A percentile compares a stretch with the other conserved stretches of the same genome.
Conservation (phyloP, 2,113 vertebrate species). For the Lepus timidus region DNA sequence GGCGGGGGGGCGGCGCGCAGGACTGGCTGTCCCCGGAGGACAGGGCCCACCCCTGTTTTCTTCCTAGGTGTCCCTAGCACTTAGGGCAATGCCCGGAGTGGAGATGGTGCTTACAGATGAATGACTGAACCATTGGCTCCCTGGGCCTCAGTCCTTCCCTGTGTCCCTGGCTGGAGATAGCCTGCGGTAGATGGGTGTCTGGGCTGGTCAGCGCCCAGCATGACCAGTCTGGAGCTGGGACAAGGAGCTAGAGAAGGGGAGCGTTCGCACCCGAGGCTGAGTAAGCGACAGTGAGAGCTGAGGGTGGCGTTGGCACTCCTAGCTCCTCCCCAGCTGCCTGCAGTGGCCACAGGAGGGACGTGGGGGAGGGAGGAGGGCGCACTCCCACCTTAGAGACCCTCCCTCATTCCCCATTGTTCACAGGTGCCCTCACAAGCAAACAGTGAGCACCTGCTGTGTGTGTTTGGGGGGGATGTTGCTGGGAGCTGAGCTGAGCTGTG, state of each 20-base stretch:
- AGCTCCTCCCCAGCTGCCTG: neutral
- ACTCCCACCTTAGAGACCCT: neutral
- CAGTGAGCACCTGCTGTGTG: neutral
- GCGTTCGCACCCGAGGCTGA: neutral
- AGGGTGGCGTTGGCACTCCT: neutral
- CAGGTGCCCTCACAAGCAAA: neutral
- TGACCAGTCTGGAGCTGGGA: neutral
- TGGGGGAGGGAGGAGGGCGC: neutral
- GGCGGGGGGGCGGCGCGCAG: neutral
- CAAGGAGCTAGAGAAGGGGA: neutral
- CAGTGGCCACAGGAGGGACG: neutral
- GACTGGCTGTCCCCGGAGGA: neutral
- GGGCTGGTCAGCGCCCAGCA: neutral
- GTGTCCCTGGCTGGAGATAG: too few relatives aligned
- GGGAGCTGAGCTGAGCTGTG: neutral
- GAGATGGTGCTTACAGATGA: neutral
- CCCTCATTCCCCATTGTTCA: neutral
- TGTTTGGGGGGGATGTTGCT: neutral
- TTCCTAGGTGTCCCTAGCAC: neutral
- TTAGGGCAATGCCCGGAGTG: too few relatives aligned
- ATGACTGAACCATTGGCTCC: neutral
- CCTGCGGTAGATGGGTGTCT: neutral
- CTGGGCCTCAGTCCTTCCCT: neutral
- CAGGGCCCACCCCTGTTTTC: accelerated
- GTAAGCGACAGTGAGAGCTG: neutral